A percentile compares a stretch with the other conserved stretches of the same genome.
Conservation (phyloP, 2,888 invertebrate genomes). For the Allophyes oxyacanthae region DNA sequence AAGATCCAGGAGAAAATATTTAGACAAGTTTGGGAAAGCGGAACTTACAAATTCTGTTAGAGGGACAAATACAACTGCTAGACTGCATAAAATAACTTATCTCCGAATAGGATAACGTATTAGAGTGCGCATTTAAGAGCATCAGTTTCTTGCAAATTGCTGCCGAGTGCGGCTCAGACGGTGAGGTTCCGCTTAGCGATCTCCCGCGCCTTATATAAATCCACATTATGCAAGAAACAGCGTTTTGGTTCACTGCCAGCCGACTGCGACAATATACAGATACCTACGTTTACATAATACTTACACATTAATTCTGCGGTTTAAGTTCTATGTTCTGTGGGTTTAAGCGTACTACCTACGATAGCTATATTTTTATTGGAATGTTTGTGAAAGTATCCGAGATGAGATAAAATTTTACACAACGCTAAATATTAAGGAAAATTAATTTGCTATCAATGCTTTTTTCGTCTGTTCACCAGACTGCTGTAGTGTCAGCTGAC, state of each 20-base stretch:
- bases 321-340: neutral
- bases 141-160: conserved; percentile 76
- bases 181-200: conserved; percentile 54
- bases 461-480: too few relatives aligned
- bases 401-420: too few relatives aligned
- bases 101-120: conserved; percentile 59
- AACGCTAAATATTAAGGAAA: too few relatives aligned
- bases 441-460: too few relatives aligned
- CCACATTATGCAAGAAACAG: conserved; percentile 84
- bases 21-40: too few relatives aligned
- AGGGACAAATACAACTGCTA: conserved; percentile 10
- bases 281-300: conserved; percentile 37
- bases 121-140: conserved; percentile 52
- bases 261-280: conserved; percentile 59
- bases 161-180: conserved; percentile 68
- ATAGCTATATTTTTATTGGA: too few relatives aligned
- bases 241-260: conserved; percentile 86
- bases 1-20: too few relatives aligned
- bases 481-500: too few relatives aligned
- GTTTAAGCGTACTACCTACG: too few relatives aligned
- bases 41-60: too few relatives aligned
- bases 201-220: conserved; percentile 78
- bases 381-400: too few relatives aligned
- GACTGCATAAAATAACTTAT: conserved; percentile 54
- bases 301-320: conserved; percentile 43